Evolutionary conservation across 2,797 vertebrate genomes (phyloP), one percentile per base, ranked within the genome.

Genomic region (Megaceryle alcyon): DNA sequence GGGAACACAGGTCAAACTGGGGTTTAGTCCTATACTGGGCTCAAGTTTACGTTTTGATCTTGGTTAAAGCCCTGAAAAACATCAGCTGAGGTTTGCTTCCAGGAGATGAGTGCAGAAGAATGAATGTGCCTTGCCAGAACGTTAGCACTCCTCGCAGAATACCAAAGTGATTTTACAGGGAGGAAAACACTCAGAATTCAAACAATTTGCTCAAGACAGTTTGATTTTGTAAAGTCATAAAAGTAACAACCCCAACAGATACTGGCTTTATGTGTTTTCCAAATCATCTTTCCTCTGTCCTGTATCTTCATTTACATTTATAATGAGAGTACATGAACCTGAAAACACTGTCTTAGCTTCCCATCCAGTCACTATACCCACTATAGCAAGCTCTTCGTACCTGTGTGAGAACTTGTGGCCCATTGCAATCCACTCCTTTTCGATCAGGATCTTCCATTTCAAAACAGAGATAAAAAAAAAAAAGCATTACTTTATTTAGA

Each of bases 321-420:
- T 31, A 39, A 16, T 3, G 20, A 39, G 28, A 72, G 31, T 1
- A 31, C 37, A 12, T 1, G 5, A 75, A 73, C 22, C 33, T 49
- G 80, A 51, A 56, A 33, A 25, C 14, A 51, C 14, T 7, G 2
- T 2, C 7, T 23, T 20, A 14, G 14, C 35, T 77, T 59, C 46
- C 33, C 5, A 28, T 56, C 12, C 9, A 25, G 28, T 14, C 39
- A 29, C 37, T 51, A 9, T 14, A 20, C 12, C 9, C 66, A 7
- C 22, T 7, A 14, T 2, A 82, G 60, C 0, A 4, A 4, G 33
- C 19, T 23, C 4, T 7, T 85, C 95, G 97, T 98, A 98, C 98
- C 98, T 98, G 97, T 98, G 98, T 21, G 98, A 97, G 85, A 98
- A 98, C 80, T 98, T 98, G 96, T 98, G 98, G 65, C 98, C 98